phyloP scores from a whole-genome alignment of 2,797 vertebrate genomes.

The Hemitrygon akajei region DNA sequence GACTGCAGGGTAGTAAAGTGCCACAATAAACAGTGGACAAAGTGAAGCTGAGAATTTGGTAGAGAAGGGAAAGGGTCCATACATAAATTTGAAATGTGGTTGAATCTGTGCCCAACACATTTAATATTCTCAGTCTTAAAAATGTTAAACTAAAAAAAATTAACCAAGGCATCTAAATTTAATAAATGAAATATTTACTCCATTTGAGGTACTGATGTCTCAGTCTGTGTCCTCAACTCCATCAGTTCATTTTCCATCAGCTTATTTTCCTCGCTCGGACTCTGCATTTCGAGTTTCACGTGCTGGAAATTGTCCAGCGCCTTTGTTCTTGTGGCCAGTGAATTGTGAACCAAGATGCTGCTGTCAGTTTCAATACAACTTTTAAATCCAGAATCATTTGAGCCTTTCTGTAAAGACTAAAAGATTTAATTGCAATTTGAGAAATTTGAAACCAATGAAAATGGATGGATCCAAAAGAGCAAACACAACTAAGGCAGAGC shows the following conservation, averaged over 20 bases:
- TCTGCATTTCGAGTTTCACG: conserved; percentile 53
- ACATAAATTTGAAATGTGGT: neutral
- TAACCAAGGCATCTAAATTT: neutral
- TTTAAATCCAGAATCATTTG: neutral
- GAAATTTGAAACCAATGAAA: neutral
- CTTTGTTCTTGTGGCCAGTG: neutral
- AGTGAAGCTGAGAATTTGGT: too few species aligned
- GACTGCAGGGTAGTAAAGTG: too few species aligned
- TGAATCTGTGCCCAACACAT: neutral
- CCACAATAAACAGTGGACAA: too few species aligned
- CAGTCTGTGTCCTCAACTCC: conserved; percentile 75
- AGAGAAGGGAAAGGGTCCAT: neutral
- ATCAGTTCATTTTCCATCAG: conserved; percentile 68
- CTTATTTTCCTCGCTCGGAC: conserved; percentile 64
- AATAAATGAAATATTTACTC: conserved; percentile 56
- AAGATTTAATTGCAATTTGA: neutral
- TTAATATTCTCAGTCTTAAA: neutral
- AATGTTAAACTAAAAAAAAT: neutral
- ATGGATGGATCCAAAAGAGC: neutral
- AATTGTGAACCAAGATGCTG: neutral
- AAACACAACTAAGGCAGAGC: neutral
- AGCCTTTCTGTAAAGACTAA: neutral
- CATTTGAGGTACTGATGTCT: conserved; percentile 76
- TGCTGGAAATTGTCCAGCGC: conserved; percentile 50
- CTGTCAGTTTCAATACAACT: neutral